Evolutionary conservation across 2,113 vertebrate genomes (phyloP).

Genomic region (Ictalurus furcatus): DNA sequence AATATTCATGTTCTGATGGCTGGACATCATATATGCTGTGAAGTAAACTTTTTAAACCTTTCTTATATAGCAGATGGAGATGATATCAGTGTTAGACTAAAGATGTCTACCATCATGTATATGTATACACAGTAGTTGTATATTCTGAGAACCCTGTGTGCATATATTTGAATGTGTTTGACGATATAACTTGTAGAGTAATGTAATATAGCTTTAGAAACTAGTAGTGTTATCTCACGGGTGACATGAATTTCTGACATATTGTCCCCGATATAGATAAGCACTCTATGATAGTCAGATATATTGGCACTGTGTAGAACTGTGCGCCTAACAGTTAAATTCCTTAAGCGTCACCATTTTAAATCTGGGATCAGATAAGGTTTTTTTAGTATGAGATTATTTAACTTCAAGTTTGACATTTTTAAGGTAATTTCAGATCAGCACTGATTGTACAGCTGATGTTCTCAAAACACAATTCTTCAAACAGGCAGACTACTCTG

Average conservation of each 20-base stretch:
- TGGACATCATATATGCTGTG: slow-evolving; percentile 27
- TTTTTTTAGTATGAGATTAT: not conserved
- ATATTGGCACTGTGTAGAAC: slow-evolving; percentile 24
- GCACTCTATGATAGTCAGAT: slow-evolving; percentile 33
- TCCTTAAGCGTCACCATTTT: slow-evolving; percentile 9
- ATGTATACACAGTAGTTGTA: slow-evolving; percentile 66
- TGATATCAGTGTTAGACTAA: slow-evolving; percentile 53
- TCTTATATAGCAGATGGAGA: slow-evolving; percentile 52
- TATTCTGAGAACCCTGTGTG: slow-evolving; percentile 66
- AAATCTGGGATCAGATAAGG: slow-evolving; percentile 13
- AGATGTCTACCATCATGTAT: slow-evolving; percentile 51
- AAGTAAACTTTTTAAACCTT: slow-evolving; percentile 35
- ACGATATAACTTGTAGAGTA: slow-evolving; percentile 61
- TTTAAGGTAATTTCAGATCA: slow-evolving; percentile 26
- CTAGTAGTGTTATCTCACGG: slow-evolving; percentile 54
- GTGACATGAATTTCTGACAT: slow-evolving; percentile 37
- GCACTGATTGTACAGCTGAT: slow-evolving; percentile 25
- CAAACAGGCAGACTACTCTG: slow-evolving; percentile 27
- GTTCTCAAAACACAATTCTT: slow-evolving; percentile 24
- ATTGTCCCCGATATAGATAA: slow-evolving; percentile 35
- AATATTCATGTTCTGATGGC: slow-evolving; percentile 11
- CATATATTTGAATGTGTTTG: slow-evolving; percentile 63
- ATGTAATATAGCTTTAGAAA: slow-evolving; percentile 56
- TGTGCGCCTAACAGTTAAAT: slow-evolving; percentile 7
- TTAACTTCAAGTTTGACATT: slow-evolving; percentile 29